A percentile compares a stretch with the other conserved stretches of the same genome.
phyloP scores from a whole-genome alignment of 2,797 vertebrate species.

The Lepilemur septentrionalis region DNA sequence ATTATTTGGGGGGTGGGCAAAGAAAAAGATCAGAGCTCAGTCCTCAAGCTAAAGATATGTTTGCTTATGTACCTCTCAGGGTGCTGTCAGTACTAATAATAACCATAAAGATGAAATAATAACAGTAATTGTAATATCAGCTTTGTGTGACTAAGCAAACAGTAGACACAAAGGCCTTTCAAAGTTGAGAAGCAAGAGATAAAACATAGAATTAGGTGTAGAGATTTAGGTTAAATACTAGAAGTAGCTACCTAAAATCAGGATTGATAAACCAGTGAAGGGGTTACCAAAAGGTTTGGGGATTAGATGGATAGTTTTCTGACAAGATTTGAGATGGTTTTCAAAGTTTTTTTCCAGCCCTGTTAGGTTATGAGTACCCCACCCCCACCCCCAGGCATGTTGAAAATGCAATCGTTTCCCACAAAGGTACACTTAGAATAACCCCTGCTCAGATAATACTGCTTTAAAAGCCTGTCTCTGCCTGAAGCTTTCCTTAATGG shows the following conservation, averaged over 20 bases:
- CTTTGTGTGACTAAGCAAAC: neutral
- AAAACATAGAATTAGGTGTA: neutral
- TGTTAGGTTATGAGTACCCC: neutral
- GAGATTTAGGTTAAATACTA: constrained; percentile 8
- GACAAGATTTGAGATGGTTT: neutral
- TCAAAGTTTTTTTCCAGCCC: neutral
- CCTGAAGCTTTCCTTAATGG: constrained; percentile 53
- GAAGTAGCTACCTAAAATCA: neutral
- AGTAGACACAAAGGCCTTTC: neutral
- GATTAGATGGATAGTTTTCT: neutral
- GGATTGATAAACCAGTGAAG: neutral
- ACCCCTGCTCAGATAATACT: neutral
- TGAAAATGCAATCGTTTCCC: constrained; percentile 38
- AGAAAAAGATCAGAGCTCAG: too few species aligned
- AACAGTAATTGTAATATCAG: neutral
- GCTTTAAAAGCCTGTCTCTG: constrained; percentile 56
- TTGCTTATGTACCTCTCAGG: neutral
- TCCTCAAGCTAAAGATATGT: neutral
- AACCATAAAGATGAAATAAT: neutral
- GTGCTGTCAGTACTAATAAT: neutral
- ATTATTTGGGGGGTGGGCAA: too few species aligned
- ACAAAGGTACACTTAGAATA: constrained; percentile 46
- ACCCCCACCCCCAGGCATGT: neutral
- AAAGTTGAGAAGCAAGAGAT: neutral
- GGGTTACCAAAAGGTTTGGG: neutral